Conservation (phyloP, 2,888 invertebrate genomes). For the Eretmocerus hayati region DNA sequence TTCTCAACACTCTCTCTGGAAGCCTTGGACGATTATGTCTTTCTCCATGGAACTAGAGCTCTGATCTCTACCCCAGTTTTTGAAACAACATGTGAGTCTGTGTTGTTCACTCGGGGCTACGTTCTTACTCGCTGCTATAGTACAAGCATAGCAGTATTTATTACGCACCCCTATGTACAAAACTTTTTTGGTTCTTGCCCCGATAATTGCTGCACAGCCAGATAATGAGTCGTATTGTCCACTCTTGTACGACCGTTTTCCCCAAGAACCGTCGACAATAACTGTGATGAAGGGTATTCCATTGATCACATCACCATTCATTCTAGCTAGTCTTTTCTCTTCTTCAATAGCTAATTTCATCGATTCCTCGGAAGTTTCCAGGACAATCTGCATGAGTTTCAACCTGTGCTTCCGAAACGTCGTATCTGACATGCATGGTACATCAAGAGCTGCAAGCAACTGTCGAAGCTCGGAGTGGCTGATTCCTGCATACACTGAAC, state of each 20-base stretch:
- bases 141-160: conserved; percentile 28
- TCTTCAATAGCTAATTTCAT: conserved; percentile 15
- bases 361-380: too few species aligned
- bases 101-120: too few species aligned
- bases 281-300: conserved; percentile 22
- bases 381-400: too few species aligned
- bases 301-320: conserved; percentile 10
- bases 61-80: conserved; percentile 27
- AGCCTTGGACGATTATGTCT: conserved; percentile 25
- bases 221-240: conserved; percentile 23
- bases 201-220: conserved; percentile 24
- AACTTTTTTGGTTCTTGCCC: conserved; percentile 22
- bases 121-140: conserved; percentile 7
- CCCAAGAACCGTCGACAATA: conserved; percentile 24
- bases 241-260: conserved; percentile 23
- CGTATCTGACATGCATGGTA: too few species aligned
- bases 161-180: conserved; percentile 29
- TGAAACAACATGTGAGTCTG: too few species aligned
- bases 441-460: too few species aligned
- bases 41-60: conserved; percentile 32
- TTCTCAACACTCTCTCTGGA: conserved; percentile 22
- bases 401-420: too few species aligned
- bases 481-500: too few species aligned
- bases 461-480: too few species aligned
- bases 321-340: conserved; percentile 14